These are phyloP conservation scores for Lepus townsendii DNA, from an alignment of 2,797 vertebrate species.

Conservation along the genomic window DNA sequence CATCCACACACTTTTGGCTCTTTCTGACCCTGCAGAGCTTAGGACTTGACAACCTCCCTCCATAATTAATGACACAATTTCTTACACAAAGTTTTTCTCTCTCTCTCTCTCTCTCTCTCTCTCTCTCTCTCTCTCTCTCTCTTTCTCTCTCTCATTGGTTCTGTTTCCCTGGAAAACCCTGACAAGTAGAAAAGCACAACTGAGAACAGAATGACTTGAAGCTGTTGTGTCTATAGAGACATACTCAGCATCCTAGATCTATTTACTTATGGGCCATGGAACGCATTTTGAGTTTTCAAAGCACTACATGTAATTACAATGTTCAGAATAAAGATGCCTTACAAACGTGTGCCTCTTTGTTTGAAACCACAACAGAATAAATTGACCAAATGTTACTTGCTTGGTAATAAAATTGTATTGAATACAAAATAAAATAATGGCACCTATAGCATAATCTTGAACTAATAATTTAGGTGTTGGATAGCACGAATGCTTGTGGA, in stretches of 20 bases:
- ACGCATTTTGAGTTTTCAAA: neutral
- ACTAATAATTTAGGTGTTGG: neutral
- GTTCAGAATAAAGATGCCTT: conserved; percentile 7
- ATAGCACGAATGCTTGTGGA: neutral
- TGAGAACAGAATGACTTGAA: conserved; percentile 26
- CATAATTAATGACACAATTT: neutral
- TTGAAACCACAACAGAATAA: conserved; percentile 30
- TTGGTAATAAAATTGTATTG: neutral
- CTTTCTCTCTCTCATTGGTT: neutral
- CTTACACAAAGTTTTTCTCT: neutral
- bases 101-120: neutral
- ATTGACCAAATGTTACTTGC: neutral
- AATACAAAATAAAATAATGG: conserved; percentile 29
- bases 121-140: neutral
- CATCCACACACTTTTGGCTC: neutral
- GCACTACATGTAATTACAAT: neutral
- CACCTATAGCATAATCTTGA: neutral
- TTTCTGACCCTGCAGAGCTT: neutral
- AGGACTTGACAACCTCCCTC: neutral
- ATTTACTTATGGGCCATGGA: conserved; percentile 13
- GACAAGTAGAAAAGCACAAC: neutral
- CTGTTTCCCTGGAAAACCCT: neutral
- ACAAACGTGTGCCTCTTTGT: conserved; percentile 2
- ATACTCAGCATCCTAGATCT: neutral
- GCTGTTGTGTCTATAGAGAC: neutral